phyloP scores from a whole-genome alignment of 2,797 vertebrate genomes.

The Danio choprae region DNA sequence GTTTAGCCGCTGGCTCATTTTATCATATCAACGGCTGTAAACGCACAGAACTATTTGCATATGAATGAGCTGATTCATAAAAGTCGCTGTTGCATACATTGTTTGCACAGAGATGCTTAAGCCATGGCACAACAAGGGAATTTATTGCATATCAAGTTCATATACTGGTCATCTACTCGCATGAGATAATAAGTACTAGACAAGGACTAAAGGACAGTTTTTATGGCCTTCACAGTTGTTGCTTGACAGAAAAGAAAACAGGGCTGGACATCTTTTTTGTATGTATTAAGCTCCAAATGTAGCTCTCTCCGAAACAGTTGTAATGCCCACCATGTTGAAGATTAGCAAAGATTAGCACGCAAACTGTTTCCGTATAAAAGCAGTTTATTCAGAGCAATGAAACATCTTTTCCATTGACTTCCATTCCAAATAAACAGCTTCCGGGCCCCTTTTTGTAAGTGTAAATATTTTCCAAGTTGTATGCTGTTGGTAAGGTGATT shows the following conservation, averaged over 20 bases:
- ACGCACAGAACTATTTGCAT: conserved; percentile 31
- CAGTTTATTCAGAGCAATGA: neutral
- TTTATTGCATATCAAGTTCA: conserved; percentile 14
- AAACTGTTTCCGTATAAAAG: conserved; percentile 10
- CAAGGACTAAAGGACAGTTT: neutral
- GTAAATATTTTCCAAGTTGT: no score
- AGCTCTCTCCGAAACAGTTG: neutral
- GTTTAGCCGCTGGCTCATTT: conserved; percentile 33
- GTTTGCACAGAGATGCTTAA: conserved; percentile 19
- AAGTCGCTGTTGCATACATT: conserved; percentile 23
- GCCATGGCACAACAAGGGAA: neutral
- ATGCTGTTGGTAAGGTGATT: no score
- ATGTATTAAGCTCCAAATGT: neutral
- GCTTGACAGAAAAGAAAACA: neutral
- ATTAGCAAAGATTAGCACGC: conserved; percentile 16
- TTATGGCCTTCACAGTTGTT: conserved; percentile 3
- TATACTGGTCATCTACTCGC: neutral
- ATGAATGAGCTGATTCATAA: conserved; percentile 37
- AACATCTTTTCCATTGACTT: conserved; percentile 2
- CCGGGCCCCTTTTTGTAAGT: no score
- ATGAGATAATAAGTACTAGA: neutral
- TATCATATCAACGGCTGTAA: conserved; percentile 24
- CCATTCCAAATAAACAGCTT: neutral
- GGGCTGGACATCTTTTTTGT: neutral
- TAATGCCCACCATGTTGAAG: conserved; percentile 7